Percentiles rank a stretch among this genome's conserved stretches.
Conservation (phyloP, 2,797 vertebrate species). For the Tauraco hartlaubi region DNA sequence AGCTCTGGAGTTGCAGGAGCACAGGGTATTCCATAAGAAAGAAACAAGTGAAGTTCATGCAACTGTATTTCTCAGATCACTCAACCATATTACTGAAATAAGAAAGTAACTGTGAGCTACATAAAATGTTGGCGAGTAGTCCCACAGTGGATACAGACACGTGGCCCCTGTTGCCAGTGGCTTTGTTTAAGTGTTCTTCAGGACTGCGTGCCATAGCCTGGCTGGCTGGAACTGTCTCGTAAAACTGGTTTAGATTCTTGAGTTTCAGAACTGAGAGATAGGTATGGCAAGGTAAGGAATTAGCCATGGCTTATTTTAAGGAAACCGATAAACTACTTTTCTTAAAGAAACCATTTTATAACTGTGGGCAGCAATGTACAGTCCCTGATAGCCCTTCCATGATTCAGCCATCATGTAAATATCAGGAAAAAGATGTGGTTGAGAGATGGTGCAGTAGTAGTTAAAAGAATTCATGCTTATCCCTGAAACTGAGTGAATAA, state of each 20-base stretch:
- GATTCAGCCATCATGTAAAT: not conserved
- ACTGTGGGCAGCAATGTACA: not conserved
- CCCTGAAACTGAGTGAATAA: not conserved
- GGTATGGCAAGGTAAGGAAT: not conserved
- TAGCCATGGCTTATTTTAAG: not conserved
- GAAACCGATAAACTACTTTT: not conserved
- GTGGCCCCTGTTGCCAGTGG: not conserved
- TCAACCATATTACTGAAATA: not conserved
- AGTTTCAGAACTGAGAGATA: not conserved
- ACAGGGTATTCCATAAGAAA: not conserved
- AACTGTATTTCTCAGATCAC: not conserved
- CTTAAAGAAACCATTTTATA: not conserved
- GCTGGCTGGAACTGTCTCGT: not conserved
- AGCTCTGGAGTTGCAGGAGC: not conserved
- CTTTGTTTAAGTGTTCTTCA: not conserved
- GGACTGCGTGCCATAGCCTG: not conserved
- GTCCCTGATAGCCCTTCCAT: not conserved
- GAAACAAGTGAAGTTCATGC: not conserved
- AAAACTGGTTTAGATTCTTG: not conserved
- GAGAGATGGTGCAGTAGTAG: not conserved
- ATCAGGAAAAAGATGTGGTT: not conserved
- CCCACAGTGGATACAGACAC: rapidly evolving
- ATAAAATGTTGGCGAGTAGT: not conserved
- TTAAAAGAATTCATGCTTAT: not conserved
- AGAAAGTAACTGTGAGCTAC: not conserved